Base-by-base conservation (phyloP, 2,797 vertebrate genomes). In the Amphiprion clarkii region DNA sequence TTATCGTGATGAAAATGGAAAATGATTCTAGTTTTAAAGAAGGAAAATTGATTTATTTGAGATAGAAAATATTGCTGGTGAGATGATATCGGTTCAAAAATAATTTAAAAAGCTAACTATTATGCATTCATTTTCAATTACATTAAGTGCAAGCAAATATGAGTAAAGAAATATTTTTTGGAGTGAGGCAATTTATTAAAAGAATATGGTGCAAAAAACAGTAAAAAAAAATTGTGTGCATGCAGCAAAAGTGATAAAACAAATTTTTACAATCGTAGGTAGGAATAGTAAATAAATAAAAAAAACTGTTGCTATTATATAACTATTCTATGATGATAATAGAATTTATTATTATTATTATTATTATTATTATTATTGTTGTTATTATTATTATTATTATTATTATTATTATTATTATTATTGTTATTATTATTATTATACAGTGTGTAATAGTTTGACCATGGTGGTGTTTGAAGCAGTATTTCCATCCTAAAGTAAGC, bases 1-100 rank as follows among this genome's bases (percentile, higher is more conserved):
- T 51, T 77, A 76, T 82, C 69, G 63, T 63, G 71, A 79, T 82
- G 31, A 66, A 84, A 79, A 71, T 55, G 54, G 58, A 51, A 78
- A 78, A 65, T 74, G n/a, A 66, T 70, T 58, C 33, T 42, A 55
- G 48, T 67, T 57, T 75, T 70, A 12, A 10, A 25, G 10, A 16
- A 1, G 11, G 23, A 53, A 53, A 27, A 53, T 49, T 49, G 44
- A 46, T 46, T 19, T 17, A 7, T 12, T 66, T 36, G 36, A 58
- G 29, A 59, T 44, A 44, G 36, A 58, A 79, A 60, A 74, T 71
- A 64, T 33, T 66, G 42, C 44, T 69, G 13, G 7, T 66, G n/a
- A 76, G 69, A 81, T n/a, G 12, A 21, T 53, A 58, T 46, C 21
- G 63, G 3, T 73, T 53, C 14, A 33, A 68, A 66, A 40, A 44